phyloP scores from a whole-genome alignment of 2,888 invertebrate genomes.

The Sicus ferrugineus region DNA sequence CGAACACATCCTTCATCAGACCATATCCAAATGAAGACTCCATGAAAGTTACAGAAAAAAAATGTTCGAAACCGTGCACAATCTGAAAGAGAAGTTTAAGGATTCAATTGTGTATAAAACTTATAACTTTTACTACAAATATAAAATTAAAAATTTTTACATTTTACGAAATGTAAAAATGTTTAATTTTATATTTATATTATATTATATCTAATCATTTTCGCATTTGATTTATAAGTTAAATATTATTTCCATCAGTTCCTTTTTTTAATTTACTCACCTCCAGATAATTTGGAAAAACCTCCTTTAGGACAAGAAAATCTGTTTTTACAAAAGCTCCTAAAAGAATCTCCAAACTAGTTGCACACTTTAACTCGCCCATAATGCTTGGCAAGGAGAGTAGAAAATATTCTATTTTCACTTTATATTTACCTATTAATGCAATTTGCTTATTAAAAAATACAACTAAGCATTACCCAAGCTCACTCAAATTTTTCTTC shows the following conservation, averaged over 20 bases:
- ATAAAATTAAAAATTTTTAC: neutral
- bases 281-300: neutral
- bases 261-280: neutral
- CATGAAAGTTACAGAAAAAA: constrained; percentile 29
- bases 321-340: constrained; percentile 8
- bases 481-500: constrained; percentile 28
- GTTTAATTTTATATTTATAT: no score
- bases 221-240: neutral
- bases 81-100: constrained; percentile 30
- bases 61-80: constrained; percentile 33
- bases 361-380: constrained; percentile 31
- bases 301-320: neutral
- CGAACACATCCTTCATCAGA: constrained; percentile 39
- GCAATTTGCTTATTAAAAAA: neutral
- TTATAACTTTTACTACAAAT: neutral
- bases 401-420: constrained; percentile 32
- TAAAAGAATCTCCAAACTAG: constrained; percentile 34
- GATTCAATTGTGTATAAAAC: neutral
- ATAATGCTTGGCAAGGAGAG: constrained; percentile 36
- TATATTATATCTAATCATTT: no score
- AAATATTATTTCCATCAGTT: neutral
- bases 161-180: no score
- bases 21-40: constrained; percentile 37
- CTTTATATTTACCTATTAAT: constrained; percentile 13
- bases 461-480: no score